Evolutionary conservation across 2,797 vertebrate genomes (phyloP), one percentile per base, ranked within the genome.

Genomic region (Australoheros facetus): DNA sequence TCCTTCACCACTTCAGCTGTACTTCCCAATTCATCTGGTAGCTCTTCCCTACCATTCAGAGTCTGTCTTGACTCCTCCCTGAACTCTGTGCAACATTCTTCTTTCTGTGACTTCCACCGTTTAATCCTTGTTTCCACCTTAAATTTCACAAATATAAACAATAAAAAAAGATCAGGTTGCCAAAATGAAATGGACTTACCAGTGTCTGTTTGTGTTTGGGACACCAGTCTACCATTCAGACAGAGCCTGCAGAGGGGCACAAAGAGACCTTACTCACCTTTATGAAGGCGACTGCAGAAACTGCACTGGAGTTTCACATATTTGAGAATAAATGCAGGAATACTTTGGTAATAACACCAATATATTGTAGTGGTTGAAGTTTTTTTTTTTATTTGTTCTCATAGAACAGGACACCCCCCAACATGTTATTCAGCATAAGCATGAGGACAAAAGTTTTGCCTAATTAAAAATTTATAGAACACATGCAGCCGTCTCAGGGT

Each of bases 201-300:
- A 37, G 72, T 80, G 53, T 92, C 8, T 54, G 86, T 77, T 69
- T 69, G 64, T 80, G 94, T 95, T 62, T 97, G 96, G 79, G 96
- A 96, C 78, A 94, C 95, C 92, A 99, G 96, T 90, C 96, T 89
- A 48, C 98, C 98, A 76, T 97, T 95, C 83, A 93, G 95, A 91
- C 98, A 99, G 78, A 96, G 93, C 92, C 98, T 99, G 89, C 23
- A 93, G 86, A 83, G 45, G 57, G 59, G 84, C 37, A 86, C 13
- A 66, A 54, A 71, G 28, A 80, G 2, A 62, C 42, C 9, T 66
- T 37, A 74, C 1, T 45, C 60, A 48, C 60, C 16, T 37, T n/a
- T 16, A 54, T 53, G n/a, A 69, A 74, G 53, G 2, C 1, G 17
- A n/a, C 26, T 69, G 42, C 16, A 51, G 42, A 30, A 12, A 30